Percentiles rank a stretch among this genome's conserved stretches.
Conservation (phyloP, 2,797 vertebrate genomes). For the Dallia pectoralis region DNA sequence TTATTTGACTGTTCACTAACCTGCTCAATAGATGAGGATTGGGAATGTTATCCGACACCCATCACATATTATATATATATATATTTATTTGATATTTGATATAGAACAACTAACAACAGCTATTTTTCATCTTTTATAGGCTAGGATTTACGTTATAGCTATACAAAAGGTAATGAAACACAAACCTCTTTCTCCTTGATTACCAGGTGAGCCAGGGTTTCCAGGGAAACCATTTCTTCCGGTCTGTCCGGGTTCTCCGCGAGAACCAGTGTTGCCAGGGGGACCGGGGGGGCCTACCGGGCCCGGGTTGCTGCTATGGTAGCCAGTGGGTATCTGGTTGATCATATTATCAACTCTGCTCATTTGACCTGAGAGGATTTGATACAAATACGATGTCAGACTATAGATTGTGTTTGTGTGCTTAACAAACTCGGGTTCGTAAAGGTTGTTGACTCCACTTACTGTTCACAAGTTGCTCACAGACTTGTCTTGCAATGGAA, state of each 20-base stretch:
- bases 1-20: too few species aligned
- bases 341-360: slow-evolving; percentile 91
- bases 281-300: slow-evolving; percentile 89
- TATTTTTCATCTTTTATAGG: background rate
- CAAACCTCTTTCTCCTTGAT: slow-evolving; percentile 90
- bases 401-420: background rate
- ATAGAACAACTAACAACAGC: too few species aligned
- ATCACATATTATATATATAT: too few species aligned
- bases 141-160: background rate
- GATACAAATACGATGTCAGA: slow-evolving; percentile 1
- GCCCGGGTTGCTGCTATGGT: slow-evolving; percentile 88
- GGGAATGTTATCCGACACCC: too few species aligned
- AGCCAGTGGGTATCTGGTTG: slow-evolving; percentile 96
- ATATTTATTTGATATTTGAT: too few species aligned
- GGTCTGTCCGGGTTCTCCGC: slow-evolving; percentile 88
- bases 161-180: background rate
- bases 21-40: too few species aligned
- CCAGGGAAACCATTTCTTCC: slow-evolving; percentile 94
- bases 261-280: slow-evolving; percentile 79
- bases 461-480: slow-evolving; percentile 97
- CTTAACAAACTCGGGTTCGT: background rate
- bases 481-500: slow-evolving; percentile 98
- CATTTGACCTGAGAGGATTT: slow-evolving; percentile 85
- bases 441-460: slow-evolving; percentile 50
- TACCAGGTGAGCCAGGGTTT: slow-evolving; percentile 86